These are phyloP conservation scores for Sarcophaga variegata DNA, from an alignment of 2,888 invertebrate genomes.

Conservation along the genomic window DNA sequence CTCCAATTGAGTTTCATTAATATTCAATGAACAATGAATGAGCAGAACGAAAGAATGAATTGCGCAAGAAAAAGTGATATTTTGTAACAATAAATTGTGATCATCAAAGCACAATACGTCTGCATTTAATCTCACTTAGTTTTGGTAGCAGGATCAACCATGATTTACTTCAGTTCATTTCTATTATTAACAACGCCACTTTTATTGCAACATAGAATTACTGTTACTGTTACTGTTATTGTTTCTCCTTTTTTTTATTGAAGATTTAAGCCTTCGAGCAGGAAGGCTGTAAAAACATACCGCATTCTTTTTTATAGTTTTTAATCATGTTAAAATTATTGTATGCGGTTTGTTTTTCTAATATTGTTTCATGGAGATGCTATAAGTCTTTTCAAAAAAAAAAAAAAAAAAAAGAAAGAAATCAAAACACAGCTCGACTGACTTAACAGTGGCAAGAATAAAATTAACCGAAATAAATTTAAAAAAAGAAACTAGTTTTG, in stretches of 20 bases:
- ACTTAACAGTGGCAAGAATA: slow-evolving; percentile 42
- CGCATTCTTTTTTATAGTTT: slow-evolving; percentile 69
- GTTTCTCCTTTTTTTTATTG: slow-evolving; percentile 45
- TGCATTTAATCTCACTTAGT: slow-evolving; percentile 69
- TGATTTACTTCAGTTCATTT: slow-evolving; percentile 71
- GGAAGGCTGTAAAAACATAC: slow-evolving; percentile 81
- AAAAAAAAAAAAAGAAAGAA: slow-evolving; percentile 53
- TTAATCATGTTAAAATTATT: slow-evolving; percentile 82
- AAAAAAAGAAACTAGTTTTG: slow-evolving; percentile 76
- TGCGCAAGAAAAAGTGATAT: slow-evolving; percentile 34
- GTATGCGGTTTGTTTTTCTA: slow-evolving; percentile 71
- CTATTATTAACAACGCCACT: slow-evolving; percentile 69
- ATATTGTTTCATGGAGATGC: slow-evolving; percentile 57
- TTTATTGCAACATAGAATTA: slow-evolving; percentile 51
- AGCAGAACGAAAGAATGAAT: slow-evolving; percentile 12
- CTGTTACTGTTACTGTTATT: slow-evolving; percentile 47
- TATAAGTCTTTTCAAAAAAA: slow-evolving; percentile 62
- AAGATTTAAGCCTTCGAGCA: slow-evolving; percentile 76
- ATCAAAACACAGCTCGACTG: slow-evolving; percentile 64
- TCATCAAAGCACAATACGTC: slow-evolving; percentile 13
- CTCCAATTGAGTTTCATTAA: slow-evolving; percentile 40
- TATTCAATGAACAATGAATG: slow-evolving; percentile 26
- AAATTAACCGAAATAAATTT: slow-evolving; percentile 75
- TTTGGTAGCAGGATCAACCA: slow-evolving; percentile 73
- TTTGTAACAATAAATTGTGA: slow-evolving; percentile 59